Evolutionary conservation across 2,113 vertebrate genomes (phyloP), one percentile per base, ranked within the genome.

Genomic region (Mungos mungo): DNA sequence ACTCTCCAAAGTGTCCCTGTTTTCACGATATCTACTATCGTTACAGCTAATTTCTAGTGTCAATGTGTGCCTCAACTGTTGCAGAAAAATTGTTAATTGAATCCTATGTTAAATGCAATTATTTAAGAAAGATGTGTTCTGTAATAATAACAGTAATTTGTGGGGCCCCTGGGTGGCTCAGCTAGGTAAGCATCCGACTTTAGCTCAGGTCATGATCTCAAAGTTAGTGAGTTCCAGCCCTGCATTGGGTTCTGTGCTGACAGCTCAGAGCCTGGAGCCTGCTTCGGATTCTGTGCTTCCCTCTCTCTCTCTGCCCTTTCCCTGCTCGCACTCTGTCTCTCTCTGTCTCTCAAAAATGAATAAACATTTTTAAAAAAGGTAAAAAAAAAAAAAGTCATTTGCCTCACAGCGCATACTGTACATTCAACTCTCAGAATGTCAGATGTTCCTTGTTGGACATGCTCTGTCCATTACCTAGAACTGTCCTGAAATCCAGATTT

Each of bases 31-130:
- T 90, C 57, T 88, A 87, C 95, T 31, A 52, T 41, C 25, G 45
- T 47, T 54, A 68, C 81, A 91, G 96, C 84, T 71, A 63, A 94
- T 93, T 87, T 80, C 33, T 65, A 90, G 76, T 66, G 41, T 93
- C 85, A 94, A 84, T n/a, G 29, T 27, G 90, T 13, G n/a, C 41
- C 76, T 76, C 79, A 93, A 88, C 69, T 90, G 54, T 23, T 41
- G 2, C 50, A 50, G 72, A 71, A 95, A 96, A 82, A 72, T 54
- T 80, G 7, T 79, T 65, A 88, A 90, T 31, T n/a, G 54, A 91
- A 91, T 77, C 52, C 45, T 93, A 88, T 93, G 85, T 96, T 89
- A 95, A 96, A 93, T 63, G 66, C 29, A 93, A 87, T 86, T 97
- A 89, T 85, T 87, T 95, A 93, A 93, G 76, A 68, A 85, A 96